Evolutionary conservation across 1,140 invertebrate species (phyloP).

Genomic region (Leptinotarsa lineolata): DNA sequence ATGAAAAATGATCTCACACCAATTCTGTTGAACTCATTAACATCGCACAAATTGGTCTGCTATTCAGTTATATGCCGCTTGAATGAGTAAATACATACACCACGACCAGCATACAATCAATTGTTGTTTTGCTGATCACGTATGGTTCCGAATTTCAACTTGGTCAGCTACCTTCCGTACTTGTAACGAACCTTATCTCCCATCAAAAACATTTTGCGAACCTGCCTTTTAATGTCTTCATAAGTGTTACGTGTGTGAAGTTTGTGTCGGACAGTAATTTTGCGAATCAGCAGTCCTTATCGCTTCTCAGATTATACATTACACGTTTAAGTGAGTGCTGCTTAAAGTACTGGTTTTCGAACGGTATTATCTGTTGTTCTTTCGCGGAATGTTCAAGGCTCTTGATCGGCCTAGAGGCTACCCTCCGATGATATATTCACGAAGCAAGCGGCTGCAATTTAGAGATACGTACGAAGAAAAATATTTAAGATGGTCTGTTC

Average conservation of each 20-base stretch:
- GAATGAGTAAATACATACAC: neutral
- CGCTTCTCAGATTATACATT: slow-evolving; percentile 11
- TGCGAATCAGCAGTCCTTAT: slow-evolving; percentile 11
- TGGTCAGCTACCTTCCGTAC: neutral
- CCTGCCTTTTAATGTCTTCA: slow-evolving; percentile 16
- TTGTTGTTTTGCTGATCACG: slow-evolving; percentile 1
- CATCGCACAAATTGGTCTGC: too few relatives aligned
- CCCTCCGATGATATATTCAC: neutral
- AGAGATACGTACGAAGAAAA: too few relatives aligned
- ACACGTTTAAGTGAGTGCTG: slow-evolving; percentile 12
- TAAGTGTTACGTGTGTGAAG: slow-evolving; percentile 17
- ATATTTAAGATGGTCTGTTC: too few relatives aligned
- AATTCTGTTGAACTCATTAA: too few relatives aligned
- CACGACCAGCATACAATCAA: neutral
- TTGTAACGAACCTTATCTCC: slow-evolving; percentile 1
- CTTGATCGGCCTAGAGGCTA: neutral
- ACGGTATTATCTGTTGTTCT: slow-evolving; percentile 4
- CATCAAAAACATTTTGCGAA: slow-evolving; percentile 10
- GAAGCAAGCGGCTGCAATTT: too few relatives aligned
- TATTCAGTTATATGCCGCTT: neutral
- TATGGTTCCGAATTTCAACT: neutral
- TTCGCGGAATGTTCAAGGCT: slow-evolving; percentile 13
- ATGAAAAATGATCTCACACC: too few relatives aligned
- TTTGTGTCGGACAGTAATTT: slow-evolving; percentile 10
- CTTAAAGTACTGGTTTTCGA: neutral